phyloP scores from a whole-genome alignment of 1,140 invertebrate species.

The Paraescarpia echinospica region DNA sequence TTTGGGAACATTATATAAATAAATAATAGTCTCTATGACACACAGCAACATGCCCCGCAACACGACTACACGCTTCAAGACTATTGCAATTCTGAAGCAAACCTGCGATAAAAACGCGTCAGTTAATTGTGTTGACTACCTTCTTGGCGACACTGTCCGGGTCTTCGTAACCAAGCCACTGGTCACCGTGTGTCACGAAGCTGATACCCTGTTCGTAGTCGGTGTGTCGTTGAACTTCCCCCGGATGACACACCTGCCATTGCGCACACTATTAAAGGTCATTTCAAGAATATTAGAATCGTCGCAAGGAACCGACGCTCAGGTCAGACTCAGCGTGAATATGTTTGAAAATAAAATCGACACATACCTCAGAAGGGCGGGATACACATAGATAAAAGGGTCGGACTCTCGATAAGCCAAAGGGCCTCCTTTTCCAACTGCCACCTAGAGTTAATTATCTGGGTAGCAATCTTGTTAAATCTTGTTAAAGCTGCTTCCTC shows the following conservation, averaged over 20 bases:
- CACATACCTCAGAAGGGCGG: too few relatives aligned
- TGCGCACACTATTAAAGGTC: background rate
- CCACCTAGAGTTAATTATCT: too few relatives aligned
- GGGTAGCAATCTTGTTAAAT: too few relatives aligned
- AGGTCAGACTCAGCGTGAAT: background rate
- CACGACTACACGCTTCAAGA: background rate
- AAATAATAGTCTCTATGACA: background rate
- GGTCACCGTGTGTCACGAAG: constrained; percentile 28
- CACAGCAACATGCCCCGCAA: background rate
- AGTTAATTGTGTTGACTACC: background rate
- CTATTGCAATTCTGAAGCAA: background rate
- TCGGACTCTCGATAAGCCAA: too few relatives aligned
- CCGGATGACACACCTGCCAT: background rate
- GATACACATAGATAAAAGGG: too few relatives aligned
- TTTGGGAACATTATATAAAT: background rate
- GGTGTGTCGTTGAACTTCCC: background rate
- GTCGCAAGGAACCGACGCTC: background rate
- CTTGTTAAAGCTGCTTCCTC: too few relatives aligned
- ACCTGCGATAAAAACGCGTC: background rate
- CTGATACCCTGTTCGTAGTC: constrained; percentile 31
- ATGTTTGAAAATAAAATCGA: too few relatives aligned
- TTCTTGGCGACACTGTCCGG: constrained; percentile 13
- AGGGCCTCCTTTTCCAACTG: too few relatives aligned
- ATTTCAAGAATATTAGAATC: background rate
- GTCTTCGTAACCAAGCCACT: constrained; percentile 33